phyloP scores from a whole-genome alignment of 2,797 vertebrate genomes.

The Phyllotis vaccarum region DNA sequence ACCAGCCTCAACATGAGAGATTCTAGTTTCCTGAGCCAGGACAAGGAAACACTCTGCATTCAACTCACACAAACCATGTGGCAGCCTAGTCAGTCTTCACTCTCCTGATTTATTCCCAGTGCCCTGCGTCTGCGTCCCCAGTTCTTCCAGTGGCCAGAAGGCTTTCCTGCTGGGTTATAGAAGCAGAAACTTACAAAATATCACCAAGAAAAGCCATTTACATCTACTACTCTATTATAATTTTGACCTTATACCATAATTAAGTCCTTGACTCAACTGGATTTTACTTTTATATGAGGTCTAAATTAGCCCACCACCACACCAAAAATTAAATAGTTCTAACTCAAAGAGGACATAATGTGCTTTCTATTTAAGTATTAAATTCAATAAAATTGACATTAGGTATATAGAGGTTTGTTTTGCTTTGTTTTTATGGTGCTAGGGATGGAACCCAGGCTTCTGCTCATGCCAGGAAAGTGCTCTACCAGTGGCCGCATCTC shows the following conservation, averaged over 20 bases:
- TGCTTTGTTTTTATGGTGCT: not conserved
- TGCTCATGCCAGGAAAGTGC: too few species aligned
- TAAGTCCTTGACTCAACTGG: not conserved
- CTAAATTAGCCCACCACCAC: not conserved
- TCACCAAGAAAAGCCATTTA: not conserved
- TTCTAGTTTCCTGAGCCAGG: not conserved
- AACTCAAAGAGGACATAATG: not conserved
- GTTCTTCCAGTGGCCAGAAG: not conserved
- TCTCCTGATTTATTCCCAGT: too few species aligned
- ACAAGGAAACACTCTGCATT: not conserved
- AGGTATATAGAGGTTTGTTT: not conserved
- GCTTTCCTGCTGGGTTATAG: not conserved
- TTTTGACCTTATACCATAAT: not conserved
- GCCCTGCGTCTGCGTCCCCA: not conserved
- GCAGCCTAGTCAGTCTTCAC: not conserved
- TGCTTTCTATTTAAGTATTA: slow-evolving; percentile 9
- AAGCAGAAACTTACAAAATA: not conserved
- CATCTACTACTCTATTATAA: not conserved
- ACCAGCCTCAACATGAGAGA: too few species aligned
- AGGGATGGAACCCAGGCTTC: not conserved
- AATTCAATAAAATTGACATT: not conserved
- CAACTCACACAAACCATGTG: too few species aligned
- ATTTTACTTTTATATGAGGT: not conserved
- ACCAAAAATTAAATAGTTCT: not conserved
- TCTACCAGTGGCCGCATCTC: not conserved